phyloP scores from a whole-genome alignment of 1,140 invertebrate species.

The Oncopodura yosiiana region DNA sequence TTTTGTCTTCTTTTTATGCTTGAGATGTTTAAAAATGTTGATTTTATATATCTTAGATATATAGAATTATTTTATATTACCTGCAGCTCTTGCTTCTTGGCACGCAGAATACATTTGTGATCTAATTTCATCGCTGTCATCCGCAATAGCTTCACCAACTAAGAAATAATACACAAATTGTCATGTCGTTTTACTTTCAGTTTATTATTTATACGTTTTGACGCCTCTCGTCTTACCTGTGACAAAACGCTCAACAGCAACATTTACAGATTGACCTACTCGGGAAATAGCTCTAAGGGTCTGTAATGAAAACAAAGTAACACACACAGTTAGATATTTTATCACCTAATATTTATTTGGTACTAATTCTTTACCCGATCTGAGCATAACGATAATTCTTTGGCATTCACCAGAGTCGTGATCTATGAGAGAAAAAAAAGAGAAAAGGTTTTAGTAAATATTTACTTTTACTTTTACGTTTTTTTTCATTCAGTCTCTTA shows the following conservation, averaged over 20 bases:
- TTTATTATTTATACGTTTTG: background rate
- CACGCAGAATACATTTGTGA: conserved; percentile 96
- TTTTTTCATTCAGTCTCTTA: no score
- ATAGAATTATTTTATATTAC: conserved; percentile 49
- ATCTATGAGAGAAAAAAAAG: conserved; percentile 56
- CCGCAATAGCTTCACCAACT: conserved; percentile 96
- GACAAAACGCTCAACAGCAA: conserved; percentile 94
- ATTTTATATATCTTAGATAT: background rate
- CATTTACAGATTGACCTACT: conserved; percentile 85
- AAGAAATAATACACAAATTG: no score
- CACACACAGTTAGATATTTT: no score
- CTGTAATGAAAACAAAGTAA: no score
- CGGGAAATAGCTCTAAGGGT: conserved; percentile 46
- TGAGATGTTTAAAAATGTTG: background rate
- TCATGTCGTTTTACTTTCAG: no score
- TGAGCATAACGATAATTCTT: conserved; percentile 46
- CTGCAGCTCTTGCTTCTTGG: conserved; percentile 87
- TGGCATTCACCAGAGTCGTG: conserved; percentile 69
- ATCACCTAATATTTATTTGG: no score
- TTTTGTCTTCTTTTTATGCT: no score
- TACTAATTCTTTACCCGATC: no score
- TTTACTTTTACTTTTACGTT: no score
- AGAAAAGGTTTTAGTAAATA: no score
- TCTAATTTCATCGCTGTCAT: conserved; percentile 93
- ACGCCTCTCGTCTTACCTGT: conserved; percentile 42